Conservation (phyloP, 2,888 invertebrate species). For the Eilema sororculum region DNA sequence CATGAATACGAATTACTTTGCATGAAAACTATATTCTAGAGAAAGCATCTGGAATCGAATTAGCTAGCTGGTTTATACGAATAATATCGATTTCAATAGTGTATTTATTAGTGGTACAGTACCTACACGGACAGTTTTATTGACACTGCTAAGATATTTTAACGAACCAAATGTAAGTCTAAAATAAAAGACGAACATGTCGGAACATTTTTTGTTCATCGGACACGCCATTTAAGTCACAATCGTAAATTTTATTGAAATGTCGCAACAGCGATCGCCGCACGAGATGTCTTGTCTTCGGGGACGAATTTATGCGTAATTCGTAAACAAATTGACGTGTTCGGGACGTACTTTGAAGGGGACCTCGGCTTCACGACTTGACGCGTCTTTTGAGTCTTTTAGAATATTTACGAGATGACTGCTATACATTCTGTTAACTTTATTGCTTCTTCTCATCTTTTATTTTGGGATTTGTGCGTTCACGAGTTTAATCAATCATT, state of each 20-base stretch:
- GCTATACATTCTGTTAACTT: slow-evolving; percentile 62
- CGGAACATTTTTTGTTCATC: slow-evolving; percentile 80
- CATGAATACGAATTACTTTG: slow-evolving; percentile 40
- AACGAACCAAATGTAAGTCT: slow-evolving; percentile 81
- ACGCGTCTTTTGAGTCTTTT: slow-evolving; percentile 77
- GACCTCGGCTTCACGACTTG: slow-evolving; percentile 76
- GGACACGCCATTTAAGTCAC: slow-evolving; percentile 85
- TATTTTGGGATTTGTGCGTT: slow-evolving; percentile 35
- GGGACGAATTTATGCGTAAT: slow-evolving; percentile 87
- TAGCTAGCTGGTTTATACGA: slow-evolving; percentile 54
- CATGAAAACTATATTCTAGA: slow-evolving; percentile 46
- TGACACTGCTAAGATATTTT: slow-evolving; percentile 81
- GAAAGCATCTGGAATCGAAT: slow-evolving; percentile 52
- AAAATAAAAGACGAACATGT: slow-evolving; percentile 83
- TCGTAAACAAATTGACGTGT: slow-evolving; percentile 86
- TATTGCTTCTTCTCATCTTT: slow-evolving; percentile 53
- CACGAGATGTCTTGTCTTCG: slow-evolving; percentile 84
- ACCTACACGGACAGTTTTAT: slow-evolving; percentile 77
- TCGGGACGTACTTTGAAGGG: slow-evolving; percentile 78
- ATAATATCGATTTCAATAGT: slow-evolving; percentile 74
- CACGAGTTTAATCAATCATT: slow-evolving; percentile 39
- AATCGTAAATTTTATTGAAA: slow-evolving; percentile 87
- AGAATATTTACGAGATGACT: slow-evolving; percentile 66
- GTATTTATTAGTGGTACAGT: slow-evolving; percentile 72
- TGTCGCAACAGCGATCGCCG: slow-evolving; percentile 85